Evolutionary conservation across 2,113 vertebrate species (phyloP), one percentile per base, ranked within the genome.

Genomic region (Microtus richardsoni): DNA sequence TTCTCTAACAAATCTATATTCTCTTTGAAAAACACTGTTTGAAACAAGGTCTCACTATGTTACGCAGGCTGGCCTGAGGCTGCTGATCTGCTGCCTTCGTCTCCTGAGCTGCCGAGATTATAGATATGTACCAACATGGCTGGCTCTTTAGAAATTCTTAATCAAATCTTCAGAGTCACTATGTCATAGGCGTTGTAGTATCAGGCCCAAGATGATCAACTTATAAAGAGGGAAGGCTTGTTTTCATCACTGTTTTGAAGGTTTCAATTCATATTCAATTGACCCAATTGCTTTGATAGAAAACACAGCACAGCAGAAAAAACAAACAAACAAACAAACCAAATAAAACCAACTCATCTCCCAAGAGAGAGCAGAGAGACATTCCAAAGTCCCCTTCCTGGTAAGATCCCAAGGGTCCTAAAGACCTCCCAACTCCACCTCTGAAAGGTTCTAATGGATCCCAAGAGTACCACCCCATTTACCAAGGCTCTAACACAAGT

Each of bases 101-200:
- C 52, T 82, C 52, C 79, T n/a, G 33, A n/a, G 19, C 54, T n/a
- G 4, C 33, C 21, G 10, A n/a, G 19, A 2, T 60, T 82, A 58
- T 13, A n/a, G 79, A 54, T 21, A 58, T 24, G 33, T n/a, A 13
- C 49, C 5, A 39, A 21, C 1, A 58, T 39, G 52, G 21, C 52
- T 82, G 36, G 6, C 52, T 82, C 88, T 91, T 88, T 88, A 96
- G 64, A 96, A 70, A 58, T 39, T n/a, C 26, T 75, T 26, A 28
- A 33, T 75, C 68, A 90, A 88, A 79, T 41, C 39, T 93, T 83
- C 52, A 73, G 71, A 84, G 16, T 52, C 17, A 3, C 21, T 68
- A 5, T 89, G 33, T 66, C 66, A 44, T 75, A n/a, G 75, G 30
- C 1, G 11, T 49, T 60, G 47, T n/a, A 36, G 11, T 66, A 79